Percentiles rank a stretch among this genome's conserved stretches.
phyloP scores from a whole-genome alignment of 2,797 vertebrate species.

The Carduelis carduelis region DNA sequence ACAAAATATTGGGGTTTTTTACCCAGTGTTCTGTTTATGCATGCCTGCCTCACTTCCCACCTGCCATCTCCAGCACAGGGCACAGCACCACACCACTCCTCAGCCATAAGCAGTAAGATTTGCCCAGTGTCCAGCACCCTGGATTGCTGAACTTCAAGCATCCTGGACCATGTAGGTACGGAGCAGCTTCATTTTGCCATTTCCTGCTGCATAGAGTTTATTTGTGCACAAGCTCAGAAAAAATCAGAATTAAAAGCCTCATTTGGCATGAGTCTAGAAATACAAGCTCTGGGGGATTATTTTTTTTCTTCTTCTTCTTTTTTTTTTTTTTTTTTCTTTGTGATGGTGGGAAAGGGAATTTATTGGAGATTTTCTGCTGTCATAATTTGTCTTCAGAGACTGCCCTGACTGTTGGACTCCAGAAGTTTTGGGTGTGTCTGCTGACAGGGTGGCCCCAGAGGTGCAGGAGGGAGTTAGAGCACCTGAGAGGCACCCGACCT shows the following conservation, averaged over 20 bases:
- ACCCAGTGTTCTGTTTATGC: not conserved
- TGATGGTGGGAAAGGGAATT: not conserved
- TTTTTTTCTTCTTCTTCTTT: not conserved
- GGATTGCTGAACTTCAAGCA: not conserved
- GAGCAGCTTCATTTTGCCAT: not conserved
- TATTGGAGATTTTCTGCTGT: not conserved
- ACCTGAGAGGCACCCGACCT: accelerated
- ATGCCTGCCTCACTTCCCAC: not conserved
- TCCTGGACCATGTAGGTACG: not conserved
- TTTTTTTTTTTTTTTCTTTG: not conserved
- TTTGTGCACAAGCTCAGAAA: not conserved
- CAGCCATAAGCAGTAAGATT: not conserved
- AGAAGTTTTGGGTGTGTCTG: not conserved
- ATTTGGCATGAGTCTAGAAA: not conserved
- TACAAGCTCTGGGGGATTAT: not conserved
- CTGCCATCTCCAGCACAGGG: not conserved
- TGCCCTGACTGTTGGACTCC: not conserved
- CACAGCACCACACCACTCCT: not conserved
- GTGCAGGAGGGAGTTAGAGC: not conserved
- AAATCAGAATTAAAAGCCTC: not conserved
- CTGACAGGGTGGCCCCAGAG: not conserved
- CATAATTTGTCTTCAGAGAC: not conserved
- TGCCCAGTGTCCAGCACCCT: not conserved
- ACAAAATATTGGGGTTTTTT: not conserved
- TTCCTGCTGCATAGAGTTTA: not conserved